Percentiles rank a stretch among this genome's conserved stretches.
These are phyloP conservation scores for Dipodomys merriami DNA, from an alignment of 2,113 vertebrate genomes.

Conservation along the genomic window DNA sequence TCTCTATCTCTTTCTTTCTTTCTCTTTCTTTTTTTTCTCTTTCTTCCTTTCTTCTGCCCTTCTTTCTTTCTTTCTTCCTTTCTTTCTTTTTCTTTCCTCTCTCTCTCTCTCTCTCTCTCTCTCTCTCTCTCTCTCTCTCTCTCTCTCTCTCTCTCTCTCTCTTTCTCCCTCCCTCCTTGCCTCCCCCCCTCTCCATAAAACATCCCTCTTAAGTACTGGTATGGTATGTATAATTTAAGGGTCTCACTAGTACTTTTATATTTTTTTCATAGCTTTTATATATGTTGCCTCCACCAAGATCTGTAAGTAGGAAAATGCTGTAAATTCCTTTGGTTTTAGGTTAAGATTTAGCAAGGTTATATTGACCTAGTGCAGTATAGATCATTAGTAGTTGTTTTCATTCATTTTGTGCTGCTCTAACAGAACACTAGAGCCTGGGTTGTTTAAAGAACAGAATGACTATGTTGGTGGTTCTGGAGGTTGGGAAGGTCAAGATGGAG, in stretches of 20 bases:
- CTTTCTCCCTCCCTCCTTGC: too few relatives aligned
- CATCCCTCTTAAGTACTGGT: conserved; percentile 20
- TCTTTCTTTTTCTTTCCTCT: too few relatives aligned
- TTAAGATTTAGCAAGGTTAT: neutral
- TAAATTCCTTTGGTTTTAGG: conserved; percentile 34
- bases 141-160: too few relatives aligned
- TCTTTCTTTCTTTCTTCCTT: too few relatives aligned
- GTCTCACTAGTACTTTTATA: conserved; percentile 4
- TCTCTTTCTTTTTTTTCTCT: too few relatives aligned
- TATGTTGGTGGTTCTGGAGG: neutral
- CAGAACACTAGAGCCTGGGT: neutral
- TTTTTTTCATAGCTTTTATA: conserved; percentile 12
- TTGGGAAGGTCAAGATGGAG: neutral
- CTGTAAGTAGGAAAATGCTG: neutral
- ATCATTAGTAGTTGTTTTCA: neutral
- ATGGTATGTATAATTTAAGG: conserved; percentile 55
- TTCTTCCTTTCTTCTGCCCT: too few relatives aligned
- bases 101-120: too few relatives aligned
- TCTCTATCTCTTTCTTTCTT: too few relatives aligned
- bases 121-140: too few relatives aligned
- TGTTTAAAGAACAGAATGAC: neutral
- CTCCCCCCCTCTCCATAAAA: neutral
- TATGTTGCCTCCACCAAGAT: neutral
- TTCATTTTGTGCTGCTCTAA: neutral
- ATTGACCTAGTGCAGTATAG: neutral